Conservation (phyloP, 1,140 invertebrate species). For the Heliconius hermathena region DNA sequence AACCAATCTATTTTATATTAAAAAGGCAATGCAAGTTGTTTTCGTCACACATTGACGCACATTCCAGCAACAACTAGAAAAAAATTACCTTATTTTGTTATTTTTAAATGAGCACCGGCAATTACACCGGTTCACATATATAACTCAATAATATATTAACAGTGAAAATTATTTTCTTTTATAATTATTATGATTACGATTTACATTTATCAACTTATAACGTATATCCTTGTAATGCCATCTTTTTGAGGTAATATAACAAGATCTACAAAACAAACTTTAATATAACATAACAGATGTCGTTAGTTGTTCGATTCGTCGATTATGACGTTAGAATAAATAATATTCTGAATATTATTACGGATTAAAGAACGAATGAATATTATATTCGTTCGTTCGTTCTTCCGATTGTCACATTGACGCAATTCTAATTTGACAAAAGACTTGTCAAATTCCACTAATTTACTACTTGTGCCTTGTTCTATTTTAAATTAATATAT, state of each 20-base stretch:
- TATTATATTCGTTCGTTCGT: slow-evolving; percentile 15
- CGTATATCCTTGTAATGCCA: not conserved
- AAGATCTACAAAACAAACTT: not conserved
- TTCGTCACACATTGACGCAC: too few species aligned
- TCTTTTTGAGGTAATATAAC: not conserved
- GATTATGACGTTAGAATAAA: not conserved
- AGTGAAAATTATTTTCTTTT: not conserved
- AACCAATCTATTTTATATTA: too few species aligned
- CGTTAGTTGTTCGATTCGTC: not conserved
- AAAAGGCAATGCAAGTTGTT: too few species aligned
- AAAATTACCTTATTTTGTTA: not conserved
- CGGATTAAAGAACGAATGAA: too few species aligned
- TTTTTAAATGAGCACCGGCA: not conserved
- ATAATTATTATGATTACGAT: not conserved
- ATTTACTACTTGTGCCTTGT: slow-evolving; percentile 29
- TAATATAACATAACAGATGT: slow-evolving; percentile 1
- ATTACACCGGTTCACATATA: not conserved
- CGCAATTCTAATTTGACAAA: slow-evolving; percentile 7
- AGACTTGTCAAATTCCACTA: slow-evolving; percentile 25
- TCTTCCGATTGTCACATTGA: slow-evolving; percentile 27
- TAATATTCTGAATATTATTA: not conserved
- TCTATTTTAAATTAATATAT: slow-evolving; percentile 14
- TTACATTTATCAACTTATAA: not conserved
- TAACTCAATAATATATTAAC: not conserved
- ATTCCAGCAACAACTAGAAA: not conserved